Evolutionary conservation across 2,797 vertebrate genomes (phyloP).

Genomic region (Pangasius djambal): DNA sequence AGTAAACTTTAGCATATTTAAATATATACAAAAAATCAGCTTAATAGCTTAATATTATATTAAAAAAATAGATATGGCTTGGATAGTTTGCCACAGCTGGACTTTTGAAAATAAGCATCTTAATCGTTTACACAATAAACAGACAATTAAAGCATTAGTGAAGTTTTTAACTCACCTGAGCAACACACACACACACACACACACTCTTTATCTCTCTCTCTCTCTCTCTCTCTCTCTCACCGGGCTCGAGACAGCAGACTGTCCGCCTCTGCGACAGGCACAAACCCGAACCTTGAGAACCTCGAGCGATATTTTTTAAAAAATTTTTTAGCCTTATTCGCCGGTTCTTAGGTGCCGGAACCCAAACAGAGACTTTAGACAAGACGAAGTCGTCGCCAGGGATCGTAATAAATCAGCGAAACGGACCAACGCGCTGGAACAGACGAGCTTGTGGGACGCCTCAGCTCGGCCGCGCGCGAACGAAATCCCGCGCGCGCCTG

Average conservation of each 20-base stretch:
- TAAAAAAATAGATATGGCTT: background rate
- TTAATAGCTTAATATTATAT: background rate
- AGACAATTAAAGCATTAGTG: background rate
- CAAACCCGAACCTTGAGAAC: background rate
- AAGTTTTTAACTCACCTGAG: slow-evolving; percentile 35
- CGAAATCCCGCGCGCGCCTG: slow-evolving; percentile 56
- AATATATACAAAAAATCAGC: background rate
- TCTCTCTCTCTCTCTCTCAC: too few species aligned
- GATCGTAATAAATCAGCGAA: background rate
- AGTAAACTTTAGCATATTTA: background rate
- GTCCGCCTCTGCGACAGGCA: background rate
- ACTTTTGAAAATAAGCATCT: background rate
- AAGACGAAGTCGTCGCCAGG: background rate
- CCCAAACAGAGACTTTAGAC: background rate
- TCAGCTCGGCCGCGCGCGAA: slow-evolving; percentile 47
- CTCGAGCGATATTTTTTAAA: background rate
- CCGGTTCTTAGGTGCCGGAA: background rate
- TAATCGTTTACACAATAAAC: background rate
- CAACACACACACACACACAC: too few species aligned
- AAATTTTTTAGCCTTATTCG: background rate
- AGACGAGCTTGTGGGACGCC: slow-evolving; percentile 24
- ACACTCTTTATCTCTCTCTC: too few species aligned
- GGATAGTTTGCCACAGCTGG: background rate
- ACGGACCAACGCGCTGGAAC: background rate
- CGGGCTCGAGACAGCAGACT: background rate